phyloP scores from a whole-genome alignment of 1,140 invertebrate species.

The Armadillidium nasatum region DNA sequence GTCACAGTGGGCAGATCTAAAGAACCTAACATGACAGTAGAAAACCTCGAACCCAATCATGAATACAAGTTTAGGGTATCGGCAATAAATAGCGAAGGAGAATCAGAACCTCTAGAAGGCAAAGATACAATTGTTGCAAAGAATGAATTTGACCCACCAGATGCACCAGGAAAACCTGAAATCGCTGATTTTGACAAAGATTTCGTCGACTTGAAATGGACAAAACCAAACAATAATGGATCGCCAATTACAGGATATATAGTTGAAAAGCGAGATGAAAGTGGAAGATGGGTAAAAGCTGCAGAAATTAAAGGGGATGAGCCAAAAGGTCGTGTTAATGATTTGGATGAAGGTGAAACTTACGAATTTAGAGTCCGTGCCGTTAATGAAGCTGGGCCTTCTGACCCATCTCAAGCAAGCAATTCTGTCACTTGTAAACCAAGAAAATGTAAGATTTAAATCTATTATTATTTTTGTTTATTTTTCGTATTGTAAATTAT shows the following conservation, averaged over 20 bases:
- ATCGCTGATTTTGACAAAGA: conserved; percentile 91
- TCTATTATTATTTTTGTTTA: conserved; percentile 59
- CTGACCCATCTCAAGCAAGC: conserved; percentile 68
- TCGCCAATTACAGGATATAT: conserved; percentile 89
- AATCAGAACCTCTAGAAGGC: conserved; percentile 84
- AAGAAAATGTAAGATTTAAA: conserved; percentile 74
- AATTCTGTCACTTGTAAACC: conserved; percentile 83
- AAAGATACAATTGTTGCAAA: conserved; percentile 88
- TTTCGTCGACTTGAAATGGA: conserved; percentile 87
- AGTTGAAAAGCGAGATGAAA: conserved; percentile 88
- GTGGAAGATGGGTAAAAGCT: conserved; percentile 78
- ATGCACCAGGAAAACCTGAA: conserved; percentile 80
- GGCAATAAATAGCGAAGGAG: conserved; percentile 91
- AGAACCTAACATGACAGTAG: conserved; percentile 76
- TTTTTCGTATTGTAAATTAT: conserved; percentile 47
- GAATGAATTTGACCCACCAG: conserved; percentile 95
- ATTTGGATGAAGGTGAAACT: conserved; percentile 76
- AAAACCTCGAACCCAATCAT: conserved; percentile 79
- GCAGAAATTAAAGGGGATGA: conserved; percentile 68
- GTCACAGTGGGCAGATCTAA: conserved; percentile 70
- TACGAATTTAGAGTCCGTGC: conserved; percentile 84
- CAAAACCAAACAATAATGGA: conserved; percentile 81
- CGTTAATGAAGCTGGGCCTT: conserved; percentile 52
- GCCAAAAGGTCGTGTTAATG: conserved; percentile 69
- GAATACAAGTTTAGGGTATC: conserved; percentile 95